These are phyloP conservation scores for Oncorhynchus gorbuscha DNA, from an alignment of 2,113 vertebrate genomes.

Conservation along the genomic window DNA sequence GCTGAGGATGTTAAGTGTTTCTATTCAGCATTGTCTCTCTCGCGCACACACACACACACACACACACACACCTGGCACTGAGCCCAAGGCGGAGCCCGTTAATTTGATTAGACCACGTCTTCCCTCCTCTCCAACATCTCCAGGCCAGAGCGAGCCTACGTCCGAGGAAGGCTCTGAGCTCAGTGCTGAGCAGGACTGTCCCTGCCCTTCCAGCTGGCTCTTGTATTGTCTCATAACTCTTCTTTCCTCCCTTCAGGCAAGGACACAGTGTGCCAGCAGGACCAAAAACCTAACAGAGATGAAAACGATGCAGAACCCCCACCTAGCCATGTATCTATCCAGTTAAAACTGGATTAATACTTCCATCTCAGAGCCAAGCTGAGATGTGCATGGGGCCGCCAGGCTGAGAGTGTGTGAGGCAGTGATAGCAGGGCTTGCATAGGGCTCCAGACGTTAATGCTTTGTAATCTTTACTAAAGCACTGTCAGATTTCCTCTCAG, in stretches of 20 bases:
- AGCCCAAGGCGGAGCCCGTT: conserved; percentile 34
- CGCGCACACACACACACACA: not conserved
- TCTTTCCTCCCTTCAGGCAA: conserved; percentile 8
- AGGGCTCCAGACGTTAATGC: conserved; percentile 46
- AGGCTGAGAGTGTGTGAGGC: not conserved
- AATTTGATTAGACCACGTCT: conserved; percentile 49
- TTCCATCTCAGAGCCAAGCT: conserved; percentile 5
- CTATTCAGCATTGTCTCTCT: not conserved
- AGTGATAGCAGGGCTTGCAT: conserved; percentile 45
- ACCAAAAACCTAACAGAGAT: conserved; percentile 27
- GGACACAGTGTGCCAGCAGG: conserved; percentile 19
- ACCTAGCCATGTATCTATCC: not conserved
- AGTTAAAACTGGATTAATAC: not conserved
- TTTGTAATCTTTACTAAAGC: conserved; percentile 56
- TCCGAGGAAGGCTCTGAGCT: conserved; percentile 4
- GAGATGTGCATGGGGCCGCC: not conserved
- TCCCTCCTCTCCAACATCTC: conserved; percentile 4
- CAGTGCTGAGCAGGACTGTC: not conserved
- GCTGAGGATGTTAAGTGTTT: conserved; percentile 8
- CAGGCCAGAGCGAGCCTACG: not conserved
- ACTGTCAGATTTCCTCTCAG: conserved; percentile 40
- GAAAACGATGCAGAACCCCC: too few species aligned
- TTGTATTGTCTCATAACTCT: conserved; percentile 10
- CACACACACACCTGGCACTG: too few species aligned
- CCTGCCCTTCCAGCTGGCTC: conserved; percentile 41